phyloP scores from a whole-genome alignment of 2,888 invertebrate genomes.

The Oscheius sp. region DNA sequence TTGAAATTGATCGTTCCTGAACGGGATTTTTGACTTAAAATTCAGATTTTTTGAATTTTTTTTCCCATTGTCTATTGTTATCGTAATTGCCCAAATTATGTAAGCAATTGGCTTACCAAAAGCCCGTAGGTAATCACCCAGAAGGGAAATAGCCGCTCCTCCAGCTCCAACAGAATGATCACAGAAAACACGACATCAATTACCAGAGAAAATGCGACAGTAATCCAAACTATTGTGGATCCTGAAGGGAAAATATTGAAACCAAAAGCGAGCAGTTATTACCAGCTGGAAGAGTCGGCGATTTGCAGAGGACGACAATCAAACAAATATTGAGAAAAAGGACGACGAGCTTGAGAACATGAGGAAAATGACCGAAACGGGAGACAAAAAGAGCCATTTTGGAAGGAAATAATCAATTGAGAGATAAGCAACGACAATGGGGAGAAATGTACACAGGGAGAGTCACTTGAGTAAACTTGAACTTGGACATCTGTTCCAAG shows the following conservation, averaged over 20 bases:
- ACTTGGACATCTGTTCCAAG: too few relatives aligned
- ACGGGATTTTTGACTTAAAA: neutral
- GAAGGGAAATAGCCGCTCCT: neutral
- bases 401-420: neutral
- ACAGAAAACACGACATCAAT: neutral
- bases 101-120: neutral
- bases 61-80: neutral
- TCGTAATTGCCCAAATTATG: neutral
- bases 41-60: neutral
- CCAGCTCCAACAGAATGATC: neutral
- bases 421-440: slow-evolving; percentile 3
- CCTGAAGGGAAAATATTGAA: neutral
- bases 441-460: neutral
- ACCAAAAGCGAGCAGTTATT: neutral
- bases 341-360: slow-evolving; percentile 4
- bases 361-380: slow-evolving; percentile 14
- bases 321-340: neutral
- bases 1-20: neutral
- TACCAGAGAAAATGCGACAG: neutral
- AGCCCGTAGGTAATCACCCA: neutral
- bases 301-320: neutral
- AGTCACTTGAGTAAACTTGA: neutral
- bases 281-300: slow-evolving; percentile 12
- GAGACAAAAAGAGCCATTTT: slow-evolving; percentile 5
- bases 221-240: neutral